These are phyloP conservation scores for Vanessa tameamea DNA, from an alignment of 1,140 invertebrate genomes.

Conservation along the genomic window DNA sequence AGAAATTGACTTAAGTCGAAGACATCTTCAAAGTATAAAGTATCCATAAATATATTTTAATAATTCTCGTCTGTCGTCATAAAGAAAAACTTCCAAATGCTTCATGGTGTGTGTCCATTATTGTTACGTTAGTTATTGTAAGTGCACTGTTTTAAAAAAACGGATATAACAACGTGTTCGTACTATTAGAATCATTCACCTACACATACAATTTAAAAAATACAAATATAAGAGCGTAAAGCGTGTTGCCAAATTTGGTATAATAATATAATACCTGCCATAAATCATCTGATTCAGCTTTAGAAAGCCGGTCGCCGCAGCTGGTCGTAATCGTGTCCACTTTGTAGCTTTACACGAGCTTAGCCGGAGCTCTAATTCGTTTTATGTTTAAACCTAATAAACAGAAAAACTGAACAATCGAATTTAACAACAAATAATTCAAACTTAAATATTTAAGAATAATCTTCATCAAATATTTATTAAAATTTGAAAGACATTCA, in stretches of 20 bases:
- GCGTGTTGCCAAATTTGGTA: conserved; percentile 8
- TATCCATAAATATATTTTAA: no score
- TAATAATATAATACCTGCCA: conserved; percentile 14
- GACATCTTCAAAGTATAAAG: neutral
- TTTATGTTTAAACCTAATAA: conserved; percentile 5
- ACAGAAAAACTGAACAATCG: neutral
- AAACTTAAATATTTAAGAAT: no score
- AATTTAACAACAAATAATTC: neutral
- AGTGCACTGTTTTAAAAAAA: no score
- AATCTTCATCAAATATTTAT: no score
- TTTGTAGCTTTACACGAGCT: neutral
- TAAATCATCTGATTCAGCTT: conserved; percentile 17
- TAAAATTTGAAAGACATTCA: no score
- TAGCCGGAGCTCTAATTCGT: neutral
- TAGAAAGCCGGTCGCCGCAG: conserved; percentile 13
- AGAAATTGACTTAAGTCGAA: neutral
- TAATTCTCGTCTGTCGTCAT: no score
- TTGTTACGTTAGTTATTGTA: no score
- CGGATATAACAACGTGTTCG: no score
- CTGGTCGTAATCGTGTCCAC: neutral
- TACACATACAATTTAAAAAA: no score
- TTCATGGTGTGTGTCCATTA: no score
- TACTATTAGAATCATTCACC: no score
- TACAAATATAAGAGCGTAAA: neutral
- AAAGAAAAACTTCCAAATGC: no score